Evolutionary conservation across 2,888 invertebrate genomes (phyloP).

Genomic region (Eupeodes latifasciatus): DNA sequence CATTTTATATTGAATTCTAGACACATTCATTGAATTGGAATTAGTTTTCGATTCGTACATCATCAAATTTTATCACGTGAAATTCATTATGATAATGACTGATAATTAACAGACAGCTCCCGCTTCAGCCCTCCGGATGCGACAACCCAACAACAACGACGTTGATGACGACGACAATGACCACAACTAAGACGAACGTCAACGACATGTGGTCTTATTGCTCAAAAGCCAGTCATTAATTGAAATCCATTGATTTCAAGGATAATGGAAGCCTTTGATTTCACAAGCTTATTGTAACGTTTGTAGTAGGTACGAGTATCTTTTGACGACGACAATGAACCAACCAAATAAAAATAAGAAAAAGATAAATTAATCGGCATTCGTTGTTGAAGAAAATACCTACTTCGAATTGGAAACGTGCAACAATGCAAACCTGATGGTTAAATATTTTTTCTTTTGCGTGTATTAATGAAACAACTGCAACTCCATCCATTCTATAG

Average conservation of each 20-base stretch:
- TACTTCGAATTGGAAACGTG: conserved; percentile 42
- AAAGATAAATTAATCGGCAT: conserved; percentile 24
- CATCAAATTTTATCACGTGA: conserved; percentile 70
- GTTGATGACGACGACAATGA: too few relatives aligned
- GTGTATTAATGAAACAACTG: not conserved
- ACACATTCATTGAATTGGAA: conserved; percentile 22
- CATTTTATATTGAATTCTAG: conserved; percentile 1
- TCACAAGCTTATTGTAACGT: not conserved
- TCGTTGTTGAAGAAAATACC: conserved; percentile 35
- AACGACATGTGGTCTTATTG: conserved; percentile 24
- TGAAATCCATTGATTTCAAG: conserved; percentile 70
- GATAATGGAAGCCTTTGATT: conserved; percentile 58
- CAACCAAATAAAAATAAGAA: not conserved
- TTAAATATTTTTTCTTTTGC: not conserved
- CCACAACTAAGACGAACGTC: too few relatives aligned
- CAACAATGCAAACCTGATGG: conserved; percentile 39
- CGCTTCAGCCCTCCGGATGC: conserved; percentile 1
- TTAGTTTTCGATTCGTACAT: conserved; percentile 29
- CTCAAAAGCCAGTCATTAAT: conserved; percentile 41
- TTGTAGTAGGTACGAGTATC: not conserved
- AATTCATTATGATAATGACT: conserved; percentile 72
- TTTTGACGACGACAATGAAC: not conserved
- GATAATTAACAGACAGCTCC: conserved; percentile 65
- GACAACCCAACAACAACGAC: not conserved
- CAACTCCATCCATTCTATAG: not conserved